Evolutionary conservation across 1,140 invertebrate species (phyloP), one percentile per base, ranked within the genome.

Genomic region (Drosophila gunungcola): DNA sequence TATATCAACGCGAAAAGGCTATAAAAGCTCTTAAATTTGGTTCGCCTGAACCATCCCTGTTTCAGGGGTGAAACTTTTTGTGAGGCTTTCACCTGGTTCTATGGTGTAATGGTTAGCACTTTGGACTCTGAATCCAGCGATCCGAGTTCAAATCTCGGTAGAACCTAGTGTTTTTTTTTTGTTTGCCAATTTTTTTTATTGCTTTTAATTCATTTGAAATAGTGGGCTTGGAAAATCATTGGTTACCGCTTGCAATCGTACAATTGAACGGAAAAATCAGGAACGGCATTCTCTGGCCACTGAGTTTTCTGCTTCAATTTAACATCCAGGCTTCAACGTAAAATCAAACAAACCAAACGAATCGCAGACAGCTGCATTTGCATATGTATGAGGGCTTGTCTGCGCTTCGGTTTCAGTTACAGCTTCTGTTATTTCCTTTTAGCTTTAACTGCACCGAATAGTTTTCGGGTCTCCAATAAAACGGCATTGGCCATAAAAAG

Each of bases 31-130:
- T 63, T 63, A 9, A 11, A 27, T 64, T 39, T 13, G 3, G 5
- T 4, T 29, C 12, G 29, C n/a, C 12, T 7, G 2, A 3, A 16
- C n/a, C 6, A 45, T 11, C 13, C n/a, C 5, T 41, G 10, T 10
- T 48, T 41, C 29, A 61, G 41, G 7, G 0, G 27, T 32, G 2
- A n/a, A 25, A 46, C 29, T 69, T 64, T 65, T 36, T 2, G 9
- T 2, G 0, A 3, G 25, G 2, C 4, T 2, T 3, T 9, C 67
- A 70, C 10, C 67, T 7, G 91, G 91, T 96, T 95, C 95, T 95
- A 96, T 96, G 96, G 96, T 97, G 96, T 96, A 96, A 96, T 96
- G 96, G 96, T 96, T 95, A 97, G 96, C 96, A 96, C 95, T 96
- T 95, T 96, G 96, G 96, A 96, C 96, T 97, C 94, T 97, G 96